These are phyloP conservation scores for Hipposideros armiger DNA, from an alignment of 2,113 vertebrate species.

Conservation along the genomic window DNA sequence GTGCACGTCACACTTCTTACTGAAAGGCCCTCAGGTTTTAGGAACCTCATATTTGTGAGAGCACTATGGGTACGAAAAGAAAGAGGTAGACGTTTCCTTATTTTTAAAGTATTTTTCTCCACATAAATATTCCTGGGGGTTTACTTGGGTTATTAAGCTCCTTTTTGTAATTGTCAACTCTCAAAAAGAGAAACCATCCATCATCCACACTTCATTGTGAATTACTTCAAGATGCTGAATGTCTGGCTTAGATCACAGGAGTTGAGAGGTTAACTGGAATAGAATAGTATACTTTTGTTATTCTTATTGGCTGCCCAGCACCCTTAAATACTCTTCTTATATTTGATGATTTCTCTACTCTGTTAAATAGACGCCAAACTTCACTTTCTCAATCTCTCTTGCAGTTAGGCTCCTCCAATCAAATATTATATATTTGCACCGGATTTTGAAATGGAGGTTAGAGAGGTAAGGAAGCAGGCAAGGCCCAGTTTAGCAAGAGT, in stretches of 20 bases:
- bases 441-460: not conserved
- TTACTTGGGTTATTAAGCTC: not conserved
- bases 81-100: not conserved
- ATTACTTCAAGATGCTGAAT: not conserved
- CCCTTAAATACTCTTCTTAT: not conserved
- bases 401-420: not conserved
- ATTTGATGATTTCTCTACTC: not conserved
- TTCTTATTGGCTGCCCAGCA: not conserved
- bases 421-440: not conserved
- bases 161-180: not conserved
- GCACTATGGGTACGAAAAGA: not conserved
- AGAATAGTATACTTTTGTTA: not conserved
- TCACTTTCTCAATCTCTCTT: not conserved
- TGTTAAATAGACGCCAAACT: not conserved
- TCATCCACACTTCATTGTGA: not conserved
- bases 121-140: not conserved
- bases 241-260: not conserved
- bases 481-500: not conserved
- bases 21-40: not conserved
- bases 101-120: not conserved
- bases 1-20: not conserved
- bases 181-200: slow-evolving; percentile 4
- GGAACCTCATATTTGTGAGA: not conserved
- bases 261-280: not conserved
- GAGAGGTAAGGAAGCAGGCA: not conserved